These are phyloP conservation scores for Syngnathus rostellatus DNA, from an alignment of 2,797 vertebrate genomes.

Conservation along the genomic window DNA sequence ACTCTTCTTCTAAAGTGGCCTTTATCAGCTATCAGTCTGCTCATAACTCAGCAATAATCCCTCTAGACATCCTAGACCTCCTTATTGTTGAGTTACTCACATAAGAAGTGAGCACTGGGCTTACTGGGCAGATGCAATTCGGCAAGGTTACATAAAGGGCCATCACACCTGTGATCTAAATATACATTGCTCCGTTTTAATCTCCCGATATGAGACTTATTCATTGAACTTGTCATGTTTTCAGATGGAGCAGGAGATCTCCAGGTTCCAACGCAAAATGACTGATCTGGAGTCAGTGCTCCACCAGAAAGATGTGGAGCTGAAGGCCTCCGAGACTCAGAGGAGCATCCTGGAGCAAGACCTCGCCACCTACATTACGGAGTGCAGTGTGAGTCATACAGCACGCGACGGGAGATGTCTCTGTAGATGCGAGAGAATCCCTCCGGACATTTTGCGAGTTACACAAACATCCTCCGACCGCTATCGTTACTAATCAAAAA, in stretches of 20 bases:
- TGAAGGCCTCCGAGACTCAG: constrained; percentile 97
- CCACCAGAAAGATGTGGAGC: constrained; percentile 98
- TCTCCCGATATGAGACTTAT: background rate
- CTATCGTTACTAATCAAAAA: background rate
- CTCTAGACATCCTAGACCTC: background rate
- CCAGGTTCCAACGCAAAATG: constrained; percentile 96
- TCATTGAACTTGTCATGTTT: constrained; percentile 8
- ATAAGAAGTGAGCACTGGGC: background rate
- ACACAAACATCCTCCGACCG: constrained; percentile 2
- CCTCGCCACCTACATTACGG: constrained; percentile 98
- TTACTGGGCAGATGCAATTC: background rate
- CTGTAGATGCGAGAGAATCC: constrained; percentile 8
- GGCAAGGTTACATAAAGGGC: background rate
- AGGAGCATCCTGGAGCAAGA: constrained; percentile 96
- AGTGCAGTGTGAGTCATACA: constrained; percentile 88
- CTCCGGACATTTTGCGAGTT: background rate
- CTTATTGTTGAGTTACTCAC: background rate
- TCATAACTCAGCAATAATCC: background rate
- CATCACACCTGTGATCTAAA: background rate
- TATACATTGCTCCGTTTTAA: too few species aligned
- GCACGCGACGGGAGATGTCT: background rate
- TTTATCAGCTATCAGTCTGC: background rate
- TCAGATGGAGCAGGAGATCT: constrained; percentile 99
- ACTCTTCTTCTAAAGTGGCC: background rate
- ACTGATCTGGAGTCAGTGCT: constrained; percentile 98